phyloP scores from a whole-genome alignment of 2,797 vertebrate species.

The Parotocinclus haroldoi region DNA sequence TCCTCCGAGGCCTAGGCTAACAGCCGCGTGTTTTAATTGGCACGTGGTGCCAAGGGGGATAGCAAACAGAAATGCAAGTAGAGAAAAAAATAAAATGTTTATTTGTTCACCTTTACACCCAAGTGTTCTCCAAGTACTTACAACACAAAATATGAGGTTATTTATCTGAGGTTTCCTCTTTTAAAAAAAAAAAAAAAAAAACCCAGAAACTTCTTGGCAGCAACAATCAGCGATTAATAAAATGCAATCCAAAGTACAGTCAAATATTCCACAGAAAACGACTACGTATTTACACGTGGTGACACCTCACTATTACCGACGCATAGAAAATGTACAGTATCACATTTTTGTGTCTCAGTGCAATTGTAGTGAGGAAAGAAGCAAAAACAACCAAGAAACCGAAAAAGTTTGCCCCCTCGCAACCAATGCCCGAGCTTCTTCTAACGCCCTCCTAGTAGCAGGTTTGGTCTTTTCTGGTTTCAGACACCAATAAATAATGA shows the following conservation, averaged over 20 bases:
- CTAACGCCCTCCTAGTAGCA: constrained; percentile 39
- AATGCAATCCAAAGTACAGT: constrained; percentile 69
- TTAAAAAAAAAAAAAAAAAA: constrained; percentile 33
- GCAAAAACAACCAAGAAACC: constrained; percentile 26
- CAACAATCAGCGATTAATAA: constrained; percentile 66
- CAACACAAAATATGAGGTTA: constrained; percentile 65
- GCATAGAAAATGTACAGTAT: constrained; percentile 77
- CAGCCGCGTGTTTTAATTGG: constrained; percentile 27
- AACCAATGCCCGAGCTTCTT: constrained; percentile 40
- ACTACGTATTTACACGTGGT: constrained; percentile 67
- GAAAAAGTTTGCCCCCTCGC: constrained; percentile 61
- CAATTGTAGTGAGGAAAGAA: constrained; percentile 71
- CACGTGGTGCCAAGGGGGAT: no score
- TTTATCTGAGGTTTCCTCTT: constrained; percentile 42
- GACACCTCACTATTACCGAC: constrained; percentile 54
- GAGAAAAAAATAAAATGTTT: constrained; percentile 77
- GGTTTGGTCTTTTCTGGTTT: constrained; percentile 62
- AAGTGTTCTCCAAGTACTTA: constrained; percentile 41
- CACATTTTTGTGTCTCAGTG: constrained; percentile 79
- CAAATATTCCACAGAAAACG: constrained; percentile 76
- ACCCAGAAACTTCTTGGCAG: constrained; percentile 41
- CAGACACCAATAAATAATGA: constrained; percentile 73
- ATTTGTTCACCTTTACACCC: constrained; percentile 65
- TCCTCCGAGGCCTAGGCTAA: constrained; percentile 59
- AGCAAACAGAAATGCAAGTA: constrained; percentile 6